phyloP scores from a whole-genome alignment of 2,113 vertebrate genomes.

The Fregata magnificens region DNA sequence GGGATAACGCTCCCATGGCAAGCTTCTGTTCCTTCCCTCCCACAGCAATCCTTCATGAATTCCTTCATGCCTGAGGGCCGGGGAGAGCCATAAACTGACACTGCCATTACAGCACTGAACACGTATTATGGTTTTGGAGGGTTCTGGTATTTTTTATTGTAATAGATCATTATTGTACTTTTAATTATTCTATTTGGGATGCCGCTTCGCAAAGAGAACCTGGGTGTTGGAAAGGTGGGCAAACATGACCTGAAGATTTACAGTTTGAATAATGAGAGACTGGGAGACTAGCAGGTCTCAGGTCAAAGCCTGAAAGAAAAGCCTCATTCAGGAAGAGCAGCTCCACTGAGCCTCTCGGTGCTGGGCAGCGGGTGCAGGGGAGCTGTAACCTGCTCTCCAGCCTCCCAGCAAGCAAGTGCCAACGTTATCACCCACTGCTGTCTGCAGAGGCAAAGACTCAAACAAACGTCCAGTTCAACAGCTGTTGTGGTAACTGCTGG shows the following conservation, averaged over 20 bases:
- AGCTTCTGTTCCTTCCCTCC: background rate
- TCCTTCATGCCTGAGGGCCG: background rate
- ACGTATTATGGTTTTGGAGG: fast-evolving
- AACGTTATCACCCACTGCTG: fast-evolving
- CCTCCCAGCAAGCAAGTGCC: fast-evolving
- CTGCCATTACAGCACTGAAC: background rate
- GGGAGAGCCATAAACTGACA: background rate
- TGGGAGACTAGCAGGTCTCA: no score
- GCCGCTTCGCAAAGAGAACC: background rate
- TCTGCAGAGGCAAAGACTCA: no score
- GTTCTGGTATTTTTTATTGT: background rate
- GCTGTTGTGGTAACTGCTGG: background rate
- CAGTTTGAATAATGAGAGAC: background rate
- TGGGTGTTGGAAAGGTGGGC: no score
- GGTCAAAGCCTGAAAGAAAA: background rate
- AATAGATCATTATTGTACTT: background rate
- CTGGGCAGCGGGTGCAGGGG: background rate
- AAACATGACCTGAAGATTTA: background rate
- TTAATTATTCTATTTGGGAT: no score
- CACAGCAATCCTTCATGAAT: background rate
- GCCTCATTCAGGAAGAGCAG: background rate
- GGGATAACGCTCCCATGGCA: no score
- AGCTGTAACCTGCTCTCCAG: background rate
- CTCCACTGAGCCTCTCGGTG: no score
- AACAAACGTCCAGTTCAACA: background rate